Evolutionary conservation across 1,140 invertebrate species (phyloP), one percentile per base, ranked within the genome.

Genomic region (Scaptodrosophila lebanonensis): DNA sequence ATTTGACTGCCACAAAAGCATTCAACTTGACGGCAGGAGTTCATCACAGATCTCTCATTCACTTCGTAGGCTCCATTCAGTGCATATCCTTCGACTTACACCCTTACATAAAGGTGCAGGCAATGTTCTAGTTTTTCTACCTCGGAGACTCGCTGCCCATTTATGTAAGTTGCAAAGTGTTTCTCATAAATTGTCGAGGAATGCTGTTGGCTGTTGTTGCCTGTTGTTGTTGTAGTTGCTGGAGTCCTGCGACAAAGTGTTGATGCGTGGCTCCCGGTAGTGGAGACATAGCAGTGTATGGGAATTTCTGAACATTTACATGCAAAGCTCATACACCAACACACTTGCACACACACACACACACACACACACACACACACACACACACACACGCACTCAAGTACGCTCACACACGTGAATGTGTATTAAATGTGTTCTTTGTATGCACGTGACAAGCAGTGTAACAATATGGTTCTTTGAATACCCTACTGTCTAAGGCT

Each of bases 391-490:
- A 29, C 16, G 18, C 12, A 12, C 22, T 6, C 38, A 25, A 35
- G 12, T 44, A 22, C 29, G 12, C 29, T 25, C 7, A 43, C 22
- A 42, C 29, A 36, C 51, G 17, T n/a, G 39, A 17, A 42, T 42
- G 38, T 61, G 49, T 61, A 44, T 39, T 29, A 39, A 16, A 18
- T 43, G 43, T 62, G 32, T 57, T 52, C 52, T 72, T 54, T 64
- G 72, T 73, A 50, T 79, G 73, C 73, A 77, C 73, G 73, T 77
- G 72, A 68, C 79, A 44, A 32, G 45, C 58, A n/a, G 65, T 64
- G 67, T 63, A 59, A 66, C 60, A 77, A 77, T 79, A 77, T n/a
- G n/a, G n/a, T n/a, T n/a, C n/a, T n/a, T n/a, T n/a, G n/a, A n/a
- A n/a, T n/a, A n/a, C n/a, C n/a, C n/a, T n/a, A n/a, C n/a, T n/a